Base-by-base conservation (phyloP, 2,888 invertebrate genomes). In the Stegophylla sp. region DNA sequence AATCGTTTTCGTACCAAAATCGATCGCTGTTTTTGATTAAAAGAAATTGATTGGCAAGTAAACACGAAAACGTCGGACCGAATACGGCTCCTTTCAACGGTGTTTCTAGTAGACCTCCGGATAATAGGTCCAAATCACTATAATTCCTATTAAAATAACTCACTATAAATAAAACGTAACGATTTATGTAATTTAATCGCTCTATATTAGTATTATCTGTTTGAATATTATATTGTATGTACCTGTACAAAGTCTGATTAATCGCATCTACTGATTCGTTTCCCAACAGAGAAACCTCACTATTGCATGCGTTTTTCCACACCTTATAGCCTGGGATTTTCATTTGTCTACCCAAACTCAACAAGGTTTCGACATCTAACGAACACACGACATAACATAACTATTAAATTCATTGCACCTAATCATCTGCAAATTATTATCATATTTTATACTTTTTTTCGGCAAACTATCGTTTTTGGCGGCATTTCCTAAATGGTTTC, bases 1-100 rank as follows among this genome's bases (percentile, higher is more conserved):
- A 89, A 85, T 96, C 96, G 86, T 96, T 96, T 87, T 97, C 97
- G 85, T 96, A 97, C 96, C 96, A 97, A 86, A 96, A 97, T 83
- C 97, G 89, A 88, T 97, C 97, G 76, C 95, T 94, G 84, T 92
- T 92, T 85, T 95, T 91, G 9, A 95, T 87, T 83, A 92, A 91
- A 56, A 91, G 90, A 86, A 97, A 96, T 86, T 97, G 97, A 76
- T 91, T 87, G 41, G 92, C 93, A 13, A 97, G 86, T 10, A 97
- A 89, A 85, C 97, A 97, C n/a, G 92, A 92, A 74, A 96, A 91
- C 0, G 96, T 96, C 0, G 94, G 92, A 1, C 97, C 97, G 5
- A 97, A 91, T 0, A 94, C 90, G 0, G 94, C 92, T 5, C 95
- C 96, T 0, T 92, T 90, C 0, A 90, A 89, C 0, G 95, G 92